These are phyloP conservation scores for Catamblyrhynchus diadema DNA, from an alignment of 2,797 vertebrate species.

Conservation along the genomic window DNA sequence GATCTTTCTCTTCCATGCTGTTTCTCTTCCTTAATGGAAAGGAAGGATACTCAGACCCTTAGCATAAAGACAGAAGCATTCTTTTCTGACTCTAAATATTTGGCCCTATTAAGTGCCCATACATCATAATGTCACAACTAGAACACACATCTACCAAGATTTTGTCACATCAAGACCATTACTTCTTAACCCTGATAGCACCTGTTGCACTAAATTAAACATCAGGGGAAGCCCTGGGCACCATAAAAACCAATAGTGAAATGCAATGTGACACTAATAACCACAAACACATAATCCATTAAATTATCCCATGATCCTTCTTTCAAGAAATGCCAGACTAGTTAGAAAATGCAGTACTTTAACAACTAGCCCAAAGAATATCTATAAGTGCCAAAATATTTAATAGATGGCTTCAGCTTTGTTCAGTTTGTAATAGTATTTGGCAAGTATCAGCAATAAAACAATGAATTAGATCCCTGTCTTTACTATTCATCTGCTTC, in stretches of 20 bases:
- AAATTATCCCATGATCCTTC: background rate
- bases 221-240: background rate
- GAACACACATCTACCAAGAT: background rate
- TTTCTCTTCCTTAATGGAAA: background rate
- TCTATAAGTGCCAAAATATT: background rate
- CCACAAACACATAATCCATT: background rate
- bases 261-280: background rate
- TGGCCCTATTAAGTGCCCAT: background rate
- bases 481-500: background rate
- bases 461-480: background rate
- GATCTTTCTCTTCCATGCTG: background rate
- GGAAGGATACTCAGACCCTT: background rate
- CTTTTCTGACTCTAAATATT: background rate
- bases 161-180: background rate
- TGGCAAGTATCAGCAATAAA: background rate
- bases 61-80: background rate
- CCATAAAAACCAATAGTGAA: background rate
- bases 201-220: background rate
- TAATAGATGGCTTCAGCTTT: background rate
- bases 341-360: background rate
- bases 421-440: background rate
- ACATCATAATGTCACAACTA: background rate
- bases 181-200: background rate
- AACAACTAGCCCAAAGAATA: background rate
- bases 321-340: background rate